Base-by-base conservation (phyloP, 2,888 invertebrate genomes). In the Opisthograptis luteolata region DNA sequence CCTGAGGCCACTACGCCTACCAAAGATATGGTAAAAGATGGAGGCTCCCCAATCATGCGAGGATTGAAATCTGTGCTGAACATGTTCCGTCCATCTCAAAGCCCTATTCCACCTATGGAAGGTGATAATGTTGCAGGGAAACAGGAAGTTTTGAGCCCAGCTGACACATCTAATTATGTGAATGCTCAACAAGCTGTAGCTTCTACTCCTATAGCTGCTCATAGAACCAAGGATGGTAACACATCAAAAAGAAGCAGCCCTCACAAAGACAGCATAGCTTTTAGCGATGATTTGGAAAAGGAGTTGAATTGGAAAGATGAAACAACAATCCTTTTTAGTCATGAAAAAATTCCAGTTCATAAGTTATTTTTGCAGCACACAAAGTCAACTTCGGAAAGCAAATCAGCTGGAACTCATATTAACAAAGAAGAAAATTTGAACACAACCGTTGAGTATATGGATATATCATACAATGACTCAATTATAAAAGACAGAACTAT, bases 271-370 rank as follows among this genome's bases (percentile, higher is more conserved):
- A 84, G 84, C 55, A 60, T 89, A 31, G 72, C 76, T 5, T 90
- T 90, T 42, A 87, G 83, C 55, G 84, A 89, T 42, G 89, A 87
- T 58, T 67, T 90, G 14, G 87, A 88, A 56, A 87, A 73, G 49
- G 88, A 90, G 52, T 58, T 90, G 15, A 73, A 78, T 35, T 90
- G 90, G 90, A 85, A 84, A 60, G 84, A 89, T 72, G 89, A 90
- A 46, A 79, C 85, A 12, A 82, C 81, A 17, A 80, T 88, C 43
- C 57, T 84, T 30, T 86, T 87, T 37, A 84, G 80, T 35, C 66
- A 84, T 41, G 89, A 90, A 55, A 86, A 83, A 53, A 81, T 86
- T 30, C 87, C 89, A 1, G 71, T 84, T 44, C 83, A 84, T 47
- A 89, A 88, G 65, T 62, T 87, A 50, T 77, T 84, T 56, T 72